These are phyloP conservation scores for Polymixis flavicincta DNA, from an alignment of 2,888 invertebrate genomes.

Conservation along the genomic window DNA sequence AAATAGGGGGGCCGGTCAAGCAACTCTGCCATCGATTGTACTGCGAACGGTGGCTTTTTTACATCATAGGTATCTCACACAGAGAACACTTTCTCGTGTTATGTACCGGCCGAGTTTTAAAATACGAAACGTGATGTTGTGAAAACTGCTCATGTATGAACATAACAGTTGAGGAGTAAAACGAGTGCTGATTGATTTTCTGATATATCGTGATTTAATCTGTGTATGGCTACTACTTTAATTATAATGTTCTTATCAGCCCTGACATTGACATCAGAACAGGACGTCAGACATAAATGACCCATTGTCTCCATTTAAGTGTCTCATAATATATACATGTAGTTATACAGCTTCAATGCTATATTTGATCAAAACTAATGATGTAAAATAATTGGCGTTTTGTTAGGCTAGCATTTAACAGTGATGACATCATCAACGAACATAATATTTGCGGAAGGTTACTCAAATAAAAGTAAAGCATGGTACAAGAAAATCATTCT, in stretches of 20 bases:
- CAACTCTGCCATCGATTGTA: slow-evolving; percentile 79
- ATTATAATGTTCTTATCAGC: slow-evolving; percentile 11
- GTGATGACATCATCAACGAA: slow-evolving; percentile 66
- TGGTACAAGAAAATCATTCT: slow-evolving; percentile 4
- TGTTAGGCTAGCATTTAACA: slow-evolving; percentile 42
- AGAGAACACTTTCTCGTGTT: slow-evolving; percentile 59
- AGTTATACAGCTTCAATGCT: slow-evolving; percentile 29
- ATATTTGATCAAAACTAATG: slow-evolving; percentile 63
- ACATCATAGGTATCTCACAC: slow-evolving; percentile 55
- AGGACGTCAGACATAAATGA: slow-evolving; percentile 42
- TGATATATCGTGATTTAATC: slow-evolving; percentile 7
- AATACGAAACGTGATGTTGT: slow-evolving; percentile 44
- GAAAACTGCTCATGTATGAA: slow-evolving; percentile 45
- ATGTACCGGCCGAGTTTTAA: slow-evolving; percentile 44
- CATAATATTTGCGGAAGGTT: slow-evolving; percentile 39
- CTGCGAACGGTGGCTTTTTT: slow-evolving; percentile 54
- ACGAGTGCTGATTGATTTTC: slow-evolving; percentile 32
- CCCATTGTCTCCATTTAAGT: slow-evolving; percentile 47
- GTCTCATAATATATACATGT: slow-evolving; percentile 5
- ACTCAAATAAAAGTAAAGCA: slow-evolving; percentile 31
- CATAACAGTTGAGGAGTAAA: slow-evolving; percentile 30
- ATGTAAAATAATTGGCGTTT: slow-evolving; percentile 43
- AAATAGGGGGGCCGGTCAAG: slow-evolving; percentile 83
- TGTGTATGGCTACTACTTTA: slow-evolving; percentile 1
- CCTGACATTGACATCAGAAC: slow-evolving; percentile 29